Conservation (phyloP, 2,888 invertebrate species). For the Cataglyphis rosenhaueri region DNA sequence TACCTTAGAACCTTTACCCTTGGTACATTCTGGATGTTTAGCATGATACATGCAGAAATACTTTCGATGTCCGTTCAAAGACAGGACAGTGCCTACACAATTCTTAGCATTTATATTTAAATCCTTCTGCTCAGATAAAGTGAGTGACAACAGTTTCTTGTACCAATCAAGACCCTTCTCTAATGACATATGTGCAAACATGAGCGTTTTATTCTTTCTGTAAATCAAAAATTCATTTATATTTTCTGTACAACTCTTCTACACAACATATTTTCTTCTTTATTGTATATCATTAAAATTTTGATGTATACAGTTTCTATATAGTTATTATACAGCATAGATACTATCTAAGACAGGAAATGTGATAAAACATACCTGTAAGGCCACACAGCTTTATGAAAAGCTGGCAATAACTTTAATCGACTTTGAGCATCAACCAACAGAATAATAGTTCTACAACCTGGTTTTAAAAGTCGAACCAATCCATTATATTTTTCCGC, state of each 20-base stretch:
- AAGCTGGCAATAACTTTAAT: constrained; percentile 94
- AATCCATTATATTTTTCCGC: constrained; percentile 98
- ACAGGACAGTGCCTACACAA: constrained; percentile 98
- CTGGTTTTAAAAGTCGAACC: constrained; percentile 96
- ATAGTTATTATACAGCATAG: not conserved
- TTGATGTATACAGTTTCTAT: not conserved
- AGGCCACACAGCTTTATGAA: constrained; percentile 97
- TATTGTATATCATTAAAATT: not conserved
- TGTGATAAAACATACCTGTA: constrained; percentile 89
- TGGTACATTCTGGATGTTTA: constrained; percentile 93
- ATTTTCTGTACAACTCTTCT: too few species aligned
- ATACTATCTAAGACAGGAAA: constrained; percentile 13
- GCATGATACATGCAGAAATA: constrained; percentile 99
- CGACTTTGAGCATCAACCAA: constrained; percentile 96
- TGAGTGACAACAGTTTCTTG: constrained; percentile 94
- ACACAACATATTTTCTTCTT: too few species aligned
- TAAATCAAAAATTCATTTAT: constrained; percentile 41
- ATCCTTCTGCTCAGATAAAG: constrained; percentile 93
- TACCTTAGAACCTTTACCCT: constrained; percentile 89
- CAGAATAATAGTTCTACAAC: constrained; percentile 96
- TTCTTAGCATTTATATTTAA: constrained; percentile 97
- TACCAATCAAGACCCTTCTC: constrained; percentile 98
- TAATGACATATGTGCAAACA: constrained; percentile 97
- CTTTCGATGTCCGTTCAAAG: constrained; percentile 98
- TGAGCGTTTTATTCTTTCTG: constrained; percentile 96